Percentiles rank a stretch among this genome's conserved stretches.
These are phyloP conservation scores for Tanytarsus gracilentus DNA, from an alignment of 2,888 invertebrate genomes.

Conservation along the genomic window DNA sequence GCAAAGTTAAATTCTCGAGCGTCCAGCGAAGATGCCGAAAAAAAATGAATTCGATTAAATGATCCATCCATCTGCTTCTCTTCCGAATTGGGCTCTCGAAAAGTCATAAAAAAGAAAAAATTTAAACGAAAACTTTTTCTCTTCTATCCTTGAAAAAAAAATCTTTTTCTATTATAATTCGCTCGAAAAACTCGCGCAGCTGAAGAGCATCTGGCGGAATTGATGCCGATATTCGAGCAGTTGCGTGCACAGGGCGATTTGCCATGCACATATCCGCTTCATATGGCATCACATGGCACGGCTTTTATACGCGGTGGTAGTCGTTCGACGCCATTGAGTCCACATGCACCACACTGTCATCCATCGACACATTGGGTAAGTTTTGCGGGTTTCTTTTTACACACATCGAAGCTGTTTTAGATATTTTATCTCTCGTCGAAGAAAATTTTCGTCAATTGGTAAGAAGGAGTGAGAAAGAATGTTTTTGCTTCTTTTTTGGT, in stretches of 20 bases:
- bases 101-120: not conserved
- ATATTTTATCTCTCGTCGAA: not conserved
- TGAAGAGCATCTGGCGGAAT: slow-evolving; percentile 89
- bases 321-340: slow-evolving; percentile 55
- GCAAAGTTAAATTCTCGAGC: not conserved
- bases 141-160: not conserved
- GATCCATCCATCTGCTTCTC: slow-evolving; percentile 9
- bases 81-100: not conserved
- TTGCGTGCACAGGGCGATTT: slow-evolving; percentile 83
- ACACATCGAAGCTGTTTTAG: not conserved
- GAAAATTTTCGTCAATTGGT: not conserved
- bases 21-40: too few relatives aligned
- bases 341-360: slow-evolving; percentile 55
- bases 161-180: not conserved
- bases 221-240: slow-evolving; percentile 93
- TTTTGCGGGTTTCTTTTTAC: too few relatives aligned
- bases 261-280: slow-evolving; percentile 83
- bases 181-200: slow-evolving; percentile 48
- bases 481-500: too few relatives aligned
- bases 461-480: too few relatives aligned
- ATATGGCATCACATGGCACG: slow-evolving; percentile 63
- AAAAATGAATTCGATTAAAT: slow-evolving; percentile 21
- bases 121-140: not conserved
- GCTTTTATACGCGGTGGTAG: slow-evolving; percentile 55
- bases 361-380: slow-evolving; percentile 57